Evolutionary conservation across 92 coral and sea anemone genomes (phyloP).

Genomic region (Bergia puertoricense): DNA sequence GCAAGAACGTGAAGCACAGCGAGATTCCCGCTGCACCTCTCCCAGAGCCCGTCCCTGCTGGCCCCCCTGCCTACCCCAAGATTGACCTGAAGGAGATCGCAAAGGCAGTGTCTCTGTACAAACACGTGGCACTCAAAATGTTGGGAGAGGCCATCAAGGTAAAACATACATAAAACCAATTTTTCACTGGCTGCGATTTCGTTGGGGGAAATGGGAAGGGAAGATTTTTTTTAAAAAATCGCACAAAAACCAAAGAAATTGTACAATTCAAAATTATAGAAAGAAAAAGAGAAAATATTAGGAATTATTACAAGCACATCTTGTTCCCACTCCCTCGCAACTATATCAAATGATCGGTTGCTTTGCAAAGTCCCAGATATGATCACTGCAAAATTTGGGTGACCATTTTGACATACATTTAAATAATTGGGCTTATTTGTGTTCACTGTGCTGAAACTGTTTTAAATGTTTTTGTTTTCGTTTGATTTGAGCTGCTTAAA

Average conservation of each 20-base stretch:
- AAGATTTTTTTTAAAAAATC: no score
- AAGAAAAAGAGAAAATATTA: neutral
- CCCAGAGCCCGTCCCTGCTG: constrained; percentile 47
- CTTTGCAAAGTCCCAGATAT: neutral
- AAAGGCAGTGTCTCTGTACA: constrained; percentile 85
- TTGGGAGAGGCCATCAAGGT: constrained; percentile 95
- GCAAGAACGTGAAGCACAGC: constrained; percentile 81
- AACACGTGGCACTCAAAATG: constrained; percentile 79
- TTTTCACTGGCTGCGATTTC: neutral
- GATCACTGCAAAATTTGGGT: neutral
- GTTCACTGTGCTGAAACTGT: neutral
- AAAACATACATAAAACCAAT: neutral
- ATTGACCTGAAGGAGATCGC: constrained; percentile 97
- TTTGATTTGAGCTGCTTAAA: neutral
- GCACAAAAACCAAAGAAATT: neutral
- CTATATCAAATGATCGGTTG: neutral
- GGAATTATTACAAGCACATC: neutral
- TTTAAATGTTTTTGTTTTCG: neutral
- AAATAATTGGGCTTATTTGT: neutral
- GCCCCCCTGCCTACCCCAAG: constrained; percentile 76
- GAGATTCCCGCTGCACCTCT: constrained; percentile 70
- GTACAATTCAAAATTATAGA: neutral
- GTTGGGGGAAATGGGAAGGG: neutral
- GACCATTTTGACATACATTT: neutral
- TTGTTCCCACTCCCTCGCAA: neutral